phyloP scores from a whole-genome alignment of 2,797 vertebrate species.

The Jordanella pulchra region DNA sequence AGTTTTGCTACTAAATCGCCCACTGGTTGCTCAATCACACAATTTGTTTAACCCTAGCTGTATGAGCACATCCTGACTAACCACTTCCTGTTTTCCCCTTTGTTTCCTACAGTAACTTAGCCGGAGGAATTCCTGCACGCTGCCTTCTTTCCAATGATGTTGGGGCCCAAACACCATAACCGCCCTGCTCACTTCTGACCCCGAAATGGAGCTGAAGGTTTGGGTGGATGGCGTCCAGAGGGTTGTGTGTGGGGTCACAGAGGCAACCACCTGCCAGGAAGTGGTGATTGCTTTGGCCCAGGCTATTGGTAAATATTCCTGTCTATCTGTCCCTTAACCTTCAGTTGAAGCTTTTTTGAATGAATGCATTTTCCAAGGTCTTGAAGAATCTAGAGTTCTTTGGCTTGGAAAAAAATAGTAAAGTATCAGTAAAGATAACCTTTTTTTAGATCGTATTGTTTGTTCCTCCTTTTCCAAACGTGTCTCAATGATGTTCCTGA shows the following conservation, averaged over 20 bases:
- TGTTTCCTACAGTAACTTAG: slow-evolving; percentile 60
- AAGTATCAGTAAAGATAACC: neutral
- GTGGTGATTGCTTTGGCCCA: slow-evolving; percentile 99
- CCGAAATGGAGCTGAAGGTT: slow-evolving; percentile 96
- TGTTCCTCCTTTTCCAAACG: neutral
- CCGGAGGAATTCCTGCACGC: slow-evolving; percentile 49
- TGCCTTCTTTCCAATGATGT: slow-evolving; percentile 68
- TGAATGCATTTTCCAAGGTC: neutral
- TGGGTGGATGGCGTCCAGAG: slow-evolving; percentile 99
- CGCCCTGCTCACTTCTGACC: slow-evolving; percentile 69
- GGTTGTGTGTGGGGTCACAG: slow-evolving; percentile 96
- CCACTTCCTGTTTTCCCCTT: slow-evolving; percentile 64
- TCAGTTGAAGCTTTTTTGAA: neutral
- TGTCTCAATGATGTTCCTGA: neutral
- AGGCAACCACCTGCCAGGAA: slow-evolving; percentile 97
- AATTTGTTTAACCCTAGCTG: slow-evolving; percentile 22
- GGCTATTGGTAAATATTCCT: slow-evolving; percentile 88
- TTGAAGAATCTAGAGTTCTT: neutral
- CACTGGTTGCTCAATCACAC: neutral
- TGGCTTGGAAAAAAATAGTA: neutral
- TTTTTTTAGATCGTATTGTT: neutral
- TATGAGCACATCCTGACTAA: slow-evolving; percentile 59
- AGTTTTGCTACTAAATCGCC: neutral
- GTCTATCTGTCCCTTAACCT: neutral
- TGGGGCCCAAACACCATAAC: slow-evolving; percentile 51